Evolutionary conservation across 2,888 invertebrate species (phyloP).

Genomic region (Drosophila birchii): DNA sequence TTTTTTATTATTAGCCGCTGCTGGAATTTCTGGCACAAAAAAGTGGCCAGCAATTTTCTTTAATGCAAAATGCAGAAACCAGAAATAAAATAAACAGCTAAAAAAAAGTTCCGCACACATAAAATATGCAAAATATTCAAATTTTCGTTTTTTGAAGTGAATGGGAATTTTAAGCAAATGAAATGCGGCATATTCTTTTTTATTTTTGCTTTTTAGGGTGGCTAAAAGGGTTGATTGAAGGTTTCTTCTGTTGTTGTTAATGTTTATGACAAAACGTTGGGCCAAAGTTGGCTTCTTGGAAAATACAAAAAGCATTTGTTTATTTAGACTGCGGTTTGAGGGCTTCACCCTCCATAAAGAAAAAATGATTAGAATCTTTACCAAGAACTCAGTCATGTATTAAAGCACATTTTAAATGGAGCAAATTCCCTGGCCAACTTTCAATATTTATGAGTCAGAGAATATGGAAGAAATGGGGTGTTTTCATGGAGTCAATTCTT

Average conservation of each 20-base stretch:
- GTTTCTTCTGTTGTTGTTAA: slow-evolving; percentile 7
- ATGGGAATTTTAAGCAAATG: slow-evolving; percentile 79
- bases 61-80: slow-evolving; percentile 45
- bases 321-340: slow-evolving; percentile 15
- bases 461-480: neutral
- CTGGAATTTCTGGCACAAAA: slow-evolving; percentile 66
- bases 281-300: slow-evolving; percentile 16
- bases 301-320: slow-evolving; percentile 28
- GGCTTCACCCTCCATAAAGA: slow-evolving; percentile 21
- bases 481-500: neutral
- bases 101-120: slow-evolving; percentile 56
- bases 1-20: slow-evolving; percentile 73
- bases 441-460: slow-evolving; percentile 12
- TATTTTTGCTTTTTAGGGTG: slow-evolving; percentile 45
- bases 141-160: slow-evolving; percentile 69
- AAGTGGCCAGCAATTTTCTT: slow-evolving; percentile 47
- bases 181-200: slow-evolving; percentile 55
- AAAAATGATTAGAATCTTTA: slow-evolving; percentile 33
- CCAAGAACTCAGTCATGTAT: slow-evolving; percentile 17
- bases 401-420: slow-evolving; percentile 23
- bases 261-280: slow-evolving; percentile 38
- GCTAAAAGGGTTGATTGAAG: slow-evolving; percentile 35
- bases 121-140: slow-evolving; percentile 79
- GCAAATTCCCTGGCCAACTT: slow-evolving; percentile 9
- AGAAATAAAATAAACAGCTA: slow-evolving; percentile 27